Percentiles rank a stretch among this genome's conserved stretches.
Evolutionary conservation across 2,113 vertebrate genomes (phyloP).

Genomic region (Perca flavescens): DNA sequence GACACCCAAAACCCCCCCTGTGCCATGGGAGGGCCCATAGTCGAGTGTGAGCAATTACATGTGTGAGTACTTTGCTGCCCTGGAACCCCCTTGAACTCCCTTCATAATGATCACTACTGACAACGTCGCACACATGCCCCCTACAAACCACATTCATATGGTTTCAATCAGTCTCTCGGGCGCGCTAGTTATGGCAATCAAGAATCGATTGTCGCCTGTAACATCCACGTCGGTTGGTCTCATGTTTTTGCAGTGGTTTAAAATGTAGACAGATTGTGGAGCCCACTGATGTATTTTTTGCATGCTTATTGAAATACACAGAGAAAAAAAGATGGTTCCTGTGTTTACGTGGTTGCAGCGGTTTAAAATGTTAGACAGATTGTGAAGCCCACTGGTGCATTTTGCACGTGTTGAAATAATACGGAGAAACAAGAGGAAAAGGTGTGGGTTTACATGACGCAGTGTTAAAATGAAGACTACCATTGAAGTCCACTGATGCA

Average conservation of each 20-base stretch:
- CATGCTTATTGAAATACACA: no score
- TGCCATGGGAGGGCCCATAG: slow-evolving; percentile 57
- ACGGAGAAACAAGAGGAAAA: no score
- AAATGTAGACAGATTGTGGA: no score
- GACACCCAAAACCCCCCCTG: slow-evolving; percentile 57
- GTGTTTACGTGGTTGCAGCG: no score
- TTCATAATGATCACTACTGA: slow-evolving; percentile 55
- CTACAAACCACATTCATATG: slow-evolving; percentile 41
- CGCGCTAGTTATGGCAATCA: slow-evolving; percentile 51
- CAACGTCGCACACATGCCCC: slow-evolving; percentile 15
- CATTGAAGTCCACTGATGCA: no score
- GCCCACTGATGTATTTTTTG: no score
- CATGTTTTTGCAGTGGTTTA: slow-evolving; percentile 20
- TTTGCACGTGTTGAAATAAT: no score
- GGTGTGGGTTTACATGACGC: no score
- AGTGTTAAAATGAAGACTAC: no score
- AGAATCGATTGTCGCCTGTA: slow-evolving; percentile 51
- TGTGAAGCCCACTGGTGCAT: no score
- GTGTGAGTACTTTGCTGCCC: slow-evolving; percentile 61
- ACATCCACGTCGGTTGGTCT: slow-evolving; percentile 31
- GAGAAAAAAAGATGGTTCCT: no score
- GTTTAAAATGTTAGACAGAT: no score
- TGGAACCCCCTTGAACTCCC: slow-evolving; percentile 35
- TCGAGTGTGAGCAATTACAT: slow-evolving; percentile 71
- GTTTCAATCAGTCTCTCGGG: slow-evolving; percentile 37